phyloP scores from a whole-genome alignment of 1,140 invertebrate genomes.

The Plodia interpunctella region DNA sequence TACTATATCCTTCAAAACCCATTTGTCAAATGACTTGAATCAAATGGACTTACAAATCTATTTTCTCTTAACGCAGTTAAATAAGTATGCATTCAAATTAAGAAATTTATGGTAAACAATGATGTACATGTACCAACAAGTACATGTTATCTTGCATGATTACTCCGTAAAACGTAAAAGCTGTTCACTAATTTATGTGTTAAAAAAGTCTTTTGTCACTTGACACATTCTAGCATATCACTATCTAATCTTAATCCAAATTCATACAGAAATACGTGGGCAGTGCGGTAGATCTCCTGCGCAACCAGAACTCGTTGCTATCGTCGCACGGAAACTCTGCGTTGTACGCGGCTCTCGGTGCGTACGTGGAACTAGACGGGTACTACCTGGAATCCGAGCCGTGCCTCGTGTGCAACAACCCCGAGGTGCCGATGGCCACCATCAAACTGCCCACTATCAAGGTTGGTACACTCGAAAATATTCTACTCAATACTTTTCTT shows the following conservation, averaged over 20 bases:
- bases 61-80: no score
- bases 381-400: conserved; percentile 98
- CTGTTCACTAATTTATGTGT: no score
- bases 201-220: no score
- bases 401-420: conserved; percentile 98
- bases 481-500: background rate
- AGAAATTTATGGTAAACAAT: no score
- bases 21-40: no score
- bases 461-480: conserved; percentile 51
- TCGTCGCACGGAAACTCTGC: conserved; percentile 95
- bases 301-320: conserved; percentile 91
- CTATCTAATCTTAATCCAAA: no score
- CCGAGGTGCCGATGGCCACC: conserved; percentile 93
- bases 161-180: no score
- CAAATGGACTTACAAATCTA: no score
- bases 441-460: conserved; percentile 97
- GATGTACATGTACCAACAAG: no score
- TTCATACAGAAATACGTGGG: conserved; percentile 84
- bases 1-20: no score
- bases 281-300: conserved; percentile 90
- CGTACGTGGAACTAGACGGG: conserved; percentile 96
- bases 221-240: no score
- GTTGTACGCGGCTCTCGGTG: conserved; percentile 93
- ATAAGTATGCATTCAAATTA: background rate
- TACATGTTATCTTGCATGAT: no score